Evolutionary conservation across 1,140 invertebrate species (phyloP), one percentile per base, ranked within the genome.

Genomic region (Drosophila malerkotliana): DNA sequence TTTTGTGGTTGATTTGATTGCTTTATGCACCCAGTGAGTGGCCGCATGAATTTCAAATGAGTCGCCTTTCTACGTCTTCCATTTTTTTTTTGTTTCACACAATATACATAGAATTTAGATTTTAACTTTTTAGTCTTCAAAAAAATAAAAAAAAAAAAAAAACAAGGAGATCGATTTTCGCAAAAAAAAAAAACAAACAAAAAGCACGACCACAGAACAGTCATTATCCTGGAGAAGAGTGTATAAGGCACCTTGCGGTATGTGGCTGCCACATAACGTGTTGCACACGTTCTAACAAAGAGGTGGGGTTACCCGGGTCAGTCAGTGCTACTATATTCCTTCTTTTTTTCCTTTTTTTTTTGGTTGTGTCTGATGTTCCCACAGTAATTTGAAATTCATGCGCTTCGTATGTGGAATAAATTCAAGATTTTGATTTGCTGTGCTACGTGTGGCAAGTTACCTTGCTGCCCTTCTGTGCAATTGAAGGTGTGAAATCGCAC

Each of bases 301-400:
- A 28, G 39, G 24, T 34, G 48, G 24, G 45, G 63, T 51, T 51
- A 63, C 37, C 55, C 26, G 71, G 47, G 58, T 73, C 71, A 37
- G 45, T 41, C 24, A 2, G 15, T 24, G 18, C 18, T 18, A 18
- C 2, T 21, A 18, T 21, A 18, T 47, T 49, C 39, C 26, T 37
- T 73, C 24, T 49, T 53, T n/a, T 59, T 12, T 34, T 5, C 37
- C 15, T 68, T 21, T 49, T 15, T 45, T 18, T 5, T 45, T 24
- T 53, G n/a, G 41, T 49, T 63, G 49, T 67, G 48, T 52, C 12
- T 32, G 44, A 24, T 41, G 66, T 90, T 90, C 82, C 60, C 87
- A 90, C 88, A 90, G 87, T 90, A 90, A 90, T 90, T 90, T 90
- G 87, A 90, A 90, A 90, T 90, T 90, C 87, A 90, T 90, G 88